A percentile compares a stretch with the other conserved stretches of the same genome.
phyloP scores from a whole-genome alignment of 1,140 invertebrate genomes.

The Cherax destructor region DNA sequence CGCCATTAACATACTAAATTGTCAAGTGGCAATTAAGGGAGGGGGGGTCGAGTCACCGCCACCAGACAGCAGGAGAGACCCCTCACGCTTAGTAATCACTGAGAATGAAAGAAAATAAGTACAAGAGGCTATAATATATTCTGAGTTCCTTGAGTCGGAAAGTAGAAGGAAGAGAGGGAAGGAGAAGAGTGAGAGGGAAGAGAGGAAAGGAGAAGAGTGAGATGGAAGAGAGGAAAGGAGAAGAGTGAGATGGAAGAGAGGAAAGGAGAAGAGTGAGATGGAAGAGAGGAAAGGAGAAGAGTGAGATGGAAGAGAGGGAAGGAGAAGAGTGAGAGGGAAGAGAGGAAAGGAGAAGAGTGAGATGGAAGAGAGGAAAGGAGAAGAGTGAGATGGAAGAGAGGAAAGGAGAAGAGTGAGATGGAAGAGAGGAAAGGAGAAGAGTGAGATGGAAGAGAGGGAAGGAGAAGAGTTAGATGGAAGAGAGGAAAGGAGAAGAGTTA shows the following conservation, averaged over 20 bases:
- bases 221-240: background rate
- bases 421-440: no score
- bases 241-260: background rate
- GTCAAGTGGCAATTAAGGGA: background rate
- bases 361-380: no score
- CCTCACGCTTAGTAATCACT: background rate
- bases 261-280: background rate
- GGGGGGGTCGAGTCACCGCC: background rate
- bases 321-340: no score
- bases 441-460: no score
- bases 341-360: no score
- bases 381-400: no score
- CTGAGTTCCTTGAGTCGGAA: background rate
- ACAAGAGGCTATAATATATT: background rate
- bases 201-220: background rate
- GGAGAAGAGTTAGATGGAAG: no score
- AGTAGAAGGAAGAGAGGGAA: no score
- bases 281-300: background rate
- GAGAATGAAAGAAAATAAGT: background rate
- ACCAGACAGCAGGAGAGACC: background rate
- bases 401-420: no score
- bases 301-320: background rate
- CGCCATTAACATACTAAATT: background rate
- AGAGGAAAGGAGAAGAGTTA: no score
- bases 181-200: background rate